Base-by-base conservation (phyloP, 2,797 vertebrate species). In the Orestias chungarensis region DNA sequence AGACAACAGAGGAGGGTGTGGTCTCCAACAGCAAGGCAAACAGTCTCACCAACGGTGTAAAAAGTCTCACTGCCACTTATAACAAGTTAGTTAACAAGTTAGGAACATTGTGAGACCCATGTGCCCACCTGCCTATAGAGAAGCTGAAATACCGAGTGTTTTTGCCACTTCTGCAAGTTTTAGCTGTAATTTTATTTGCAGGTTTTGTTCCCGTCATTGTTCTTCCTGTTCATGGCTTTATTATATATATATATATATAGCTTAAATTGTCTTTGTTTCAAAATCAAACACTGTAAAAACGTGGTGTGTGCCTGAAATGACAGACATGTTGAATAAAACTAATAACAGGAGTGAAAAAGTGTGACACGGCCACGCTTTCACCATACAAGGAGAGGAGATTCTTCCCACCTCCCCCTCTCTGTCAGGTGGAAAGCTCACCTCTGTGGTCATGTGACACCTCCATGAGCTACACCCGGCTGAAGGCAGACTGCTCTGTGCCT, bases 401-500 rank as follows among this genome's bases (percentile, higher is more conserved):
- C 35, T 31, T 78, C 65, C 50, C 65, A 31, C 29, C 59, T 50
- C 80, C 18, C 76, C 47, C 67, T 66, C 66, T 54, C 59, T 18
- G 38, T 67, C 86, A 89, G 89, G 88, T 89, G 83, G 77, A 82
- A 71, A 62, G 66, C 64, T 82, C 82, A 89, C 89, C 81, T 89
- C 33, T 38, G 61, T 27, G 73, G 86, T 94, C 96, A 96, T 90
- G 95, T 97, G 96, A 96, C 87, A 33, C 83, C 79, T 78, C 73
- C 40, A 68, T 67, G 73, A 27, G 35, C 66, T 71, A 80, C 90
- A 79, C 54, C 90, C 74, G 95, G 95, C 94, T 95, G 93, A 96
- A 96, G 96, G 96, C 96, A 93, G 86, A 91, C 80, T 89, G 66
- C 80, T 88, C 81, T 89, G 90, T 79, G 73, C 33, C 4, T 72